Percentiles rank a stretch among this genome's conserved stretches.
These are phyloP conservation scores for Thalassophryne amazonica DNA, from an alignment of 2,797 vertebrate genomes.

Conservation along the genomic window DNA sequence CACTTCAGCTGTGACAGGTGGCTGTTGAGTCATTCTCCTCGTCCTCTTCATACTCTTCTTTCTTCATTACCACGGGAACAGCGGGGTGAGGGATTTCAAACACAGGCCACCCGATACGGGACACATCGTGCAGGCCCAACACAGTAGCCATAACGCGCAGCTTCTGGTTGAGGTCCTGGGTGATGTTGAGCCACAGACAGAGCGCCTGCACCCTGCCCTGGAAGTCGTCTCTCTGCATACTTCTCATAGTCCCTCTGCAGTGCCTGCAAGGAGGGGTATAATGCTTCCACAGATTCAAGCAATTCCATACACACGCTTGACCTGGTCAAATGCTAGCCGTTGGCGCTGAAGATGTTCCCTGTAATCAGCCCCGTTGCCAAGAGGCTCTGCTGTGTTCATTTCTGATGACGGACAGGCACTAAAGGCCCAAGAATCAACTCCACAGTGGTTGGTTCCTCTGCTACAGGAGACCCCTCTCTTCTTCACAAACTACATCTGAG, in stretches of 20 bases:
- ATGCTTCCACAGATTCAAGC: conserved; percentile 94
- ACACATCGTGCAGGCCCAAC: conserved; percentile 91
- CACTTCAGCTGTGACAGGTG: conserved; percentile 84
- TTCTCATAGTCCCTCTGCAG: conserved; percentile 97
- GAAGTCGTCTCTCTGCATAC: conserved; percentile 94
- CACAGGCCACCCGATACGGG: conserved; percentile 97
- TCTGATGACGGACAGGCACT: conserved; percentile 57
- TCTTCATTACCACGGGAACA: conserved; percentile 84
- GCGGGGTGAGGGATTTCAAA: conserved; percentile 97
- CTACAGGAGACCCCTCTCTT: no score
- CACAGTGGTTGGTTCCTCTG: conserved; percentile 80
- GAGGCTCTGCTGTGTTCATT: conserved; percentile 70
- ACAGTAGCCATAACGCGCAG: conserved; percentile 97
- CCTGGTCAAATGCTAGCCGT: conserved; percentile 94
- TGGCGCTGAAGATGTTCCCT: conserved; percentile 91
- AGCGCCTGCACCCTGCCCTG: conserved; percentile 99
- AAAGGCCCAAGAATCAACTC: conserved; percentile 70
- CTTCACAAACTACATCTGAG: conserved; percentile 28
- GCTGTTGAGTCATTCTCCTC: conserved; percentile 80
- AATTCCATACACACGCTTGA: conserved; percentile 95
- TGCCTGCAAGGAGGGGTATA: conserved; percentile 96
- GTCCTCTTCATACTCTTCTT: conserved; percentile 79
- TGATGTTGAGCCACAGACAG: conserved; percentile 98
- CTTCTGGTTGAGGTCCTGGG: conserved; percentile 98
- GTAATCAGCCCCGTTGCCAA: conserved; percentile 76